A percentile compares a stretch with the other conserved stretches of the same genome.
Evolutionary conservation across 1,140 invertebrate species (phyloP).

Genomic region (Cydia splendana): DNA sequence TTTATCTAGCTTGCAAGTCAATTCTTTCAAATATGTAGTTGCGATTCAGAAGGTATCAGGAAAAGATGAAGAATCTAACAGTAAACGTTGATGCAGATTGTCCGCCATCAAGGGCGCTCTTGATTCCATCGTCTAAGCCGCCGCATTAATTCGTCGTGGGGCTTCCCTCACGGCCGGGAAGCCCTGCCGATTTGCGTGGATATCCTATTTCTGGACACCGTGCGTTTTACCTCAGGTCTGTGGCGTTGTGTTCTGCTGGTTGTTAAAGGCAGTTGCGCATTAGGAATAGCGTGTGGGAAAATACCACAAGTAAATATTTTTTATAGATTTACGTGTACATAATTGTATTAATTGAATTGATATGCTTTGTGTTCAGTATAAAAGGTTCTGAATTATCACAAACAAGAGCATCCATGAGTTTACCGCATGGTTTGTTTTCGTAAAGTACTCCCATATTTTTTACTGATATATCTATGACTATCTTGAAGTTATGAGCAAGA

Average conservation of each 20-base stretch:
- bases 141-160: conserved; percentile 15
- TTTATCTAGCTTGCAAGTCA: too few species aligned
- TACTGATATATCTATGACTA: background rate
- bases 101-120: conserved; percentile 4
- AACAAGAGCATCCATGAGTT: too few species aligned
- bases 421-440: too few species aligned
- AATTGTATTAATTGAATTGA: too few species aligned
- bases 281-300: too few species aligned
- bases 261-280: background rate
- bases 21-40: too few species aligned
- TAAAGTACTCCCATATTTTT: background rate
- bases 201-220: conserved; percentile 23
- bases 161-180: conserved; percentile 27
- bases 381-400: too few species aligned
- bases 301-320: too few species aligned
- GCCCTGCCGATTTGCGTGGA: conserved; percentile 23
- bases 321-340: too few species aligned
- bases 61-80: background rate
- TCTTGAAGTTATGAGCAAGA: background rate
- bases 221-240: background rate
- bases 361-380: too few species aligned
- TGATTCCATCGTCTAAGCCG: conserved; percentile 18
- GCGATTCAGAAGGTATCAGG: background rate
- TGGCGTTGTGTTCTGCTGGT: background rate
- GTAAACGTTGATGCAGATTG: conserved; percentile 56